Conservation (phyloP, 2,888 invertebrate genomes). For the Vandiemenella viatica region DNA sequence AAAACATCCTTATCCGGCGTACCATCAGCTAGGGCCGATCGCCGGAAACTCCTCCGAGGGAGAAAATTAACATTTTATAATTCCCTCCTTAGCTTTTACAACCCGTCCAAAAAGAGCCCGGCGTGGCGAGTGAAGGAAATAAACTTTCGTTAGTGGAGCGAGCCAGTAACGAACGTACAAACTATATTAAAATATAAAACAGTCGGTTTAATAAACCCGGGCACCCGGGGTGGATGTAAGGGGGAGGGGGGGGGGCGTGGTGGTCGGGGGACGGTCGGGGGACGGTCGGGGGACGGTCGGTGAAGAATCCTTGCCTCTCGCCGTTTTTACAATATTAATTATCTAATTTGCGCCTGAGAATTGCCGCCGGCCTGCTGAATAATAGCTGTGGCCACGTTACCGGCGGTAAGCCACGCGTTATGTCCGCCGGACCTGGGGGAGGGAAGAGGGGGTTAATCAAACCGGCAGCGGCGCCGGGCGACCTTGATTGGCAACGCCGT, state of each 20-base stretch:
- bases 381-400: not conserved
- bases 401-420: too few relatives aligned
- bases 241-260: not conserved
- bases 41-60: not conserved
- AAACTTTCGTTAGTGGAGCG: not conserved
- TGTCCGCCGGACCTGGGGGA: too few relatives aligned
- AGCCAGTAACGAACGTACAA: not conserved
- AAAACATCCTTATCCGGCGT: too few relatives aligned
- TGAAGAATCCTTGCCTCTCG: not conserved
- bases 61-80: not conserved
- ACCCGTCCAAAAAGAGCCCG: too few relatives aligned
- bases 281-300: not conserved
- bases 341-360: not conserved
- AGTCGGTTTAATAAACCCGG: too few relatives aligned
- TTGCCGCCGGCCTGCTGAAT: not conserved
- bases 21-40: too few relatives aligned
- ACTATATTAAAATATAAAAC: not conserved
- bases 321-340: not conserved
- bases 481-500: not conserved
- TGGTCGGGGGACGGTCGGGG: not conserved
- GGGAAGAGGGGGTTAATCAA: not conserved
- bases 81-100: not conserved
- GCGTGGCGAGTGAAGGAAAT: not conserved
- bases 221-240: not conserved
- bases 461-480: not conserved